Percentiles rank a stretch among this genome's conserved stretches.
These are phyloP conservation scores for Eciton burchellii DNA, from an alignment of 1,140 invertebrate genomes.

Conservation along the genomic window DNA sequence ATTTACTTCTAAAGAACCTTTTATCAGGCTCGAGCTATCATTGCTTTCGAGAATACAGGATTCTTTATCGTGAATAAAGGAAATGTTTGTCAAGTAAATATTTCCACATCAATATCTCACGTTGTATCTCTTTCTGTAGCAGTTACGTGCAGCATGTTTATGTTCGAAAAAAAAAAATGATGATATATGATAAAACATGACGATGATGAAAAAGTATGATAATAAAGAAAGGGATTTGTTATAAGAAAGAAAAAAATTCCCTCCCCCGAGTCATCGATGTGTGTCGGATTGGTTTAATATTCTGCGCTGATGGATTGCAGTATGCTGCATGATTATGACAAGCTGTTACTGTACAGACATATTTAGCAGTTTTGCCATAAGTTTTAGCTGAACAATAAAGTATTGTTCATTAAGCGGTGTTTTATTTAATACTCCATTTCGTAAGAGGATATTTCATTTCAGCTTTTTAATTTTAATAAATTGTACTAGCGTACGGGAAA, in stretches of 20 bases:
- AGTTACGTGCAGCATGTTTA: constrained; percentile 32
- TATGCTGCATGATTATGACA: constrained; percentile 34
- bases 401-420: constrained; percentile 16
- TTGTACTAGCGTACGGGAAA: neutral
- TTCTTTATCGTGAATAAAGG: constrained; percentile 17
- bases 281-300: constrained; percentile 32
- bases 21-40: neutral
- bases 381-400: constrained; percentile 56
- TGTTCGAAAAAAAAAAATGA: constrained; percentile 30
- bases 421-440: too few relatives aligned
- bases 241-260: neutral
- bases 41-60: constrained; percentile 2
- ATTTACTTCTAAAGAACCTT: neutral
- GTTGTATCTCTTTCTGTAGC: constrained; percentile 35
- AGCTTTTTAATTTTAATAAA: neutral
- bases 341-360: constrained; percentile 46
- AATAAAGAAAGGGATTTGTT: constrained; percentile 16
- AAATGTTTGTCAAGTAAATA: constrained; percentile 13
- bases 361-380: constrained; percentile 49
- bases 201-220: constrained; percentile 6
- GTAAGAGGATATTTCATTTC: too few relatives aligned
- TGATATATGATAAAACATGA: constrained; percentile 6
- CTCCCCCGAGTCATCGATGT: neutral
- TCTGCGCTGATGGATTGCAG: constrained; percentile 28
- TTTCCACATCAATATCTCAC: constrained; percentile 24